Conservation (phyloP, 2,797 vertebrate species). For the Danio jaintianensis region DNA sequence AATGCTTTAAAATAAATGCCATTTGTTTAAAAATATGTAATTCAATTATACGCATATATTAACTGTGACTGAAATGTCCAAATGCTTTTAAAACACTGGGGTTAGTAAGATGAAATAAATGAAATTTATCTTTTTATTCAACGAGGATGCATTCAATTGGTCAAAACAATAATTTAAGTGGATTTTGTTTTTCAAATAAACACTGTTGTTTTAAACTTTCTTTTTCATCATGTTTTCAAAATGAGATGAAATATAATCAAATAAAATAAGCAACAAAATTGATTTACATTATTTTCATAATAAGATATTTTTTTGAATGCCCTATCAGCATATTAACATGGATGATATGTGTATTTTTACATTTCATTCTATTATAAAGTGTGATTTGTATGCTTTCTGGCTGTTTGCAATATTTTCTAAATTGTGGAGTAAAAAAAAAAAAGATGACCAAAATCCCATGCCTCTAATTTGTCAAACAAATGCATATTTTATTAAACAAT, state of each 20-base stretch:
- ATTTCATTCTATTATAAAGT: too few species aligned
- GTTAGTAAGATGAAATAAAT: neutral
- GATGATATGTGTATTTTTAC: too few species aligned
- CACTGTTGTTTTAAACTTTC: neutral
- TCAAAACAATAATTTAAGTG: neutral
- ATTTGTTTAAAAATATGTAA: neutral
- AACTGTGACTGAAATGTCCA: neutral
- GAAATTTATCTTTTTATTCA: neutral
- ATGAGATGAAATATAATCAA: too few species aligned
- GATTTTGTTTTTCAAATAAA: neutral
- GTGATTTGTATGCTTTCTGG: too few species aligned
- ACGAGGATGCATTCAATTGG: neutral
- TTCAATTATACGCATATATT: neutral
- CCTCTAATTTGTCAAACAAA: too few species aligned
- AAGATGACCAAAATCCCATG: too few species aligned
- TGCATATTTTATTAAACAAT: too few species aligned
- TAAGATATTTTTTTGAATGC: neutral
- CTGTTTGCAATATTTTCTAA: too few species aligned
- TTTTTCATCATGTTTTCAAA: neutral
- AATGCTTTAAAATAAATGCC: neutral
- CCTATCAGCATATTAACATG: neutral
- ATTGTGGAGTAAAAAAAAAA: too few species aligned
- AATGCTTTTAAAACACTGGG: neutral
- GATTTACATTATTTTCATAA: neutral
- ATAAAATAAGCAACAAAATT: neutral